Base-by-base conservation (phyloP, 2,113 vertebrate genomes). In the Aegithalos caudatus region DNA sequence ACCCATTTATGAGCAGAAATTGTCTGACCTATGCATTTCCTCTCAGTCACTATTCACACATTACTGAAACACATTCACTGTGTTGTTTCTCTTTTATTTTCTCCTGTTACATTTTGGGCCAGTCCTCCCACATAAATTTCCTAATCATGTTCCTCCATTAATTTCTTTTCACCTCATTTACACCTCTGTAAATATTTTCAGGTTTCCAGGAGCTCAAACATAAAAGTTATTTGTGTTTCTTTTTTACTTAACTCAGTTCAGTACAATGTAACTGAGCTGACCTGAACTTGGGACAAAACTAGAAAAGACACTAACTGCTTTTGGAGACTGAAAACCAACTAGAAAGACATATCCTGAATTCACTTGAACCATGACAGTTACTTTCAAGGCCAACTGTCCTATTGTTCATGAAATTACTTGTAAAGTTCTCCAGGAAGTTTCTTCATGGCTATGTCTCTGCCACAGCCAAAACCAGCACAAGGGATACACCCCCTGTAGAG, bases 401-500 rank as follows among this genome's bases (percentile, higher is more conserved):
- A 16, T 6, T 1, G 1, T 38, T 81, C 33, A 70, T 67, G 16
- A 74, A 60, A 71, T 83, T 53, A 61, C 42, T n/a, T 62, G 24
- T 37, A 67, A 74, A 92, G 13, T 20, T 91, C 56, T 66, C 62
- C 10, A 31, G 14, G 42, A 73, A 67, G 16, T 60, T 83, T 80
- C 50, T 66, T 74, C 28, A 71, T 21, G 31, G 37, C 3, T 35
- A 7, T 47, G 13, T 40, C 16, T 61, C 29, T 76, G 44, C 35
- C 15, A 11, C 38, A 76, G 40, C 11, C 47, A 69, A 54, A 69
- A 48, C 14, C n/a, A 47, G n/a, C 38, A 76, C 29, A 35, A 25
- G 27, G 9, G 29, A 2, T 21, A 27, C 22, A 64, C 33, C 1
- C 0, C 10, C 20, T 54, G n/a, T 29, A 29, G 0, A 45, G 31